Evolutionary conservation across 2,113 vertebrate species (phyloP).

Genomic region (Dromaius novaehollandiae): DNA sequence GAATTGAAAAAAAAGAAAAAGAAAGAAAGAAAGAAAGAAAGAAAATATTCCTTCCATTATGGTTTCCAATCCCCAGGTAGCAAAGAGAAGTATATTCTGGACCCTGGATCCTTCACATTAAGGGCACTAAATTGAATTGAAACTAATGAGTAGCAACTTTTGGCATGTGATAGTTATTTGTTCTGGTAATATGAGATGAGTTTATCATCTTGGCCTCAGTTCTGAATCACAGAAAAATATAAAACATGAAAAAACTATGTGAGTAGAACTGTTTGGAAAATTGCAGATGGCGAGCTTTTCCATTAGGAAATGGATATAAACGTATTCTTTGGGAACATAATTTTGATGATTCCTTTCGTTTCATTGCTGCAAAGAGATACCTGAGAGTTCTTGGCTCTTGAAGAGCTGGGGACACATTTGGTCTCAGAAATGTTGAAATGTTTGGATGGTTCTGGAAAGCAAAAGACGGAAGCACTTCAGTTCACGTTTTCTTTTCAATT

Average conservation of each 20-base stretch:
- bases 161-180: background rate
- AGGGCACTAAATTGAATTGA: background rate
- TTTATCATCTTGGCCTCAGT: background rate
- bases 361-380: no score
- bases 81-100: rapidly evolving
- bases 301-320: background rate
- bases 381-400: no score
- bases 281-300: background rate
- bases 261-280: background rate
- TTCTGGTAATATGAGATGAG: background rate
- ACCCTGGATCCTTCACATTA: background rate
- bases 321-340: background rate
- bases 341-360: no score
- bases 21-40: no score
- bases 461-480: no score
- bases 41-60: background rate
- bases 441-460: background rate
- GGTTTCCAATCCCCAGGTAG: background rate
- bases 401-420: background rate
- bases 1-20: no score
- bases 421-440: background rate
- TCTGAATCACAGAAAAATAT: background rate
- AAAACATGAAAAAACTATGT: background rate
- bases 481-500: background rate
- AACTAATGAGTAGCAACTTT: background rate